These are phyloP conservation scores for Platycheirus albimanus DNA, from an alignment of 2,888 invertebrate genomes.

Conservation along the genomic window DNA sequence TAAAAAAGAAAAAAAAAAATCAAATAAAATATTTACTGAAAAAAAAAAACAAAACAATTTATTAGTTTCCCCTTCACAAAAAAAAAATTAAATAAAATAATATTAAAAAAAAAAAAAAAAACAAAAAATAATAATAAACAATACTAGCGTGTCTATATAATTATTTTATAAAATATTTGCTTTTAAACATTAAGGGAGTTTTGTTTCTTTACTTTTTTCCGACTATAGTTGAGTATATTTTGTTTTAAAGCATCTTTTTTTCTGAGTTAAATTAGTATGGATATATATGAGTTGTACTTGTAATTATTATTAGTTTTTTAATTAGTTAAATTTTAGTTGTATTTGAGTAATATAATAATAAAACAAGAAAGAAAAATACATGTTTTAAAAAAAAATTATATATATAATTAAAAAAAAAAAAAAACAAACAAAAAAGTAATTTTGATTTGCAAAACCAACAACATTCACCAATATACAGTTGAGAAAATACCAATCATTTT, in stretches of 20 bases:
- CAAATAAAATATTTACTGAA: constrained; percentile 53
- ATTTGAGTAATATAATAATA: constrained; percentile 63
- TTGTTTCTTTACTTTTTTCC: constrained; percentile 61
- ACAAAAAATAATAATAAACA: constrained; percentile 16
- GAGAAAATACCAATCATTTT: constrained; percentile 73
- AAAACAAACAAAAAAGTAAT: constrained; percentile 39
- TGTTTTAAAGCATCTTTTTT: constrained; percentile 50
- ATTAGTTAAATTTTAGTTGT: constrained; percentile 75
- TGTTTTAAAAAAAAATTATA: constrained; percentile 48
- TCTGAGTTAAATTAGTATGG: constrained; percentile 57
- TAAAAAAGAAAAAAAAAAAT: constrained; percentile 57
- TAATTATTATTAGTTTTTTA: constrained; percentile 75
- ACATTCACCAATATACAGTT: constrained; percentile 68
- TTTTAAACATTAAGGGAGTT: constrained; percentile 62
- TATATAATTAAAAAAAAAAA: constrained; percentile 47
- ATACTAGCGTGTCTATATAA: constrained; percentile 56
- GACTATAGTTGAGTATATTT: constrained; percentile 65
- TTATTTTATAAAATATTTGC: constrained; percentile 23
- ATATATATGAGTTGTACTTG: constrained; percentile 68
- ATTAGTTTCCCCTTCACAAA: constrained; percentile 60
- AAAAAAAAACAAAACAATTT: constrained; percentile 47
- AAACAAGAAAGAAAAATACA: no score
- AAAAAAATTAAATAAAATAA: constrained; percentile 19
- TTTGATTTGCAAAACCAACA: constrained; percentile 66
- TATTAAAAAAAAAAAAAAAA: constrained; percentile 23